A percentile compares a stretch with the other conserved stretches of the same genome.
Evolutionary conservation across 1,140 invertebrate species (phyloP).

Genomic region (Hylaeus anthracinus): DNA sequence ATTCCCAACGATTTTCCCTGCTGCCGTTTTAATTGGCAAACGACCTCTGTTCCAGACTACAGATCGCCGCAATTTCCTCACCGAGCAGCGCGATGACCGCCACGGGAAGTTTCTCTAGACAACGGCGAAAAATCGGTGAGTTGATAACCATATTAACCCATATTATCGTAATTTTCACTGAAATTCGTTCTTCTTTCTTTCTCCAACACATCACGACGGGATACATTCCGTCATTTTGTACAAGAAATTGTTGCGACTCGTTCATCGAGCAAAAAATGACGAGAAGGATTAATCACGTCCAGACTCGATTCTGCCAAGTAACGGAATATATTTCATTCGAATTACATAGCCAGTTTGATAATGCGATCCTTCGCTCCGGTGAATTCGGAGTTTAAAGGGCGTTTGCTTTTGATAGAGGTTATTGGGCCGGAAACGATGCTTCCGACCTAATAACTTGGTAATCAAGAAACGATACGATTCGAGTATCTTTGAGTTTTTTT

Average conservation of each 20-base stretch:
- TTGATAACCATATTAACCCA: not conserved
- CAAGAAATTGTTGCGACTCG: no score
- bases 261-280: not conserved
- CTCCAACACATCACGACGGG: no score
- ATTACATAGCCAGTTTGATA: not conserved
- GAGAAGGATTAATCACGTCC: not conserved
- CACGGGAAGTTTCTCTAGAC: constrained; percentile 24
- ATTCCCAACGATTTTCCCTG: constrained; percentile 2
- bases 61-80: constrained; percentile 11
- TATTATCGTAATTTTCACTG: no score
- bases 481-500: constrained; percentile 5
- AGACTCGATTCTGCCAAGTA: not conserved
- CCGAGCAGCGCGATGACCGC: constrained; percentile 45
- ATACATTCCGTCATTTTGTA: no score
- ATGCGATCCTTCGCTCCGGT: not conserved
- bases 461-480: constrained; percentile 27
- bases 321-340: constrained; percentile 1
- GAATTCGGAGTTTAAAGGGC: not conserved
- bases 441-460: not conserved
- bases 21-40: constrained; percentile 14
- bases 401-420: not conserved
- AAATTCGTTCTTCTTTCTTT: no score
- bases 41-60: constrained; percentile 43
- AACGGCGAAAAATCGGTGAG: constrained; percentile 51
- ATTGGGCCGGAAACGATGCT: constrained; percentile 2